Conservation (phyloP, 2,888 invertebrate genomes). For the Isotomurus palustris region DNA sequence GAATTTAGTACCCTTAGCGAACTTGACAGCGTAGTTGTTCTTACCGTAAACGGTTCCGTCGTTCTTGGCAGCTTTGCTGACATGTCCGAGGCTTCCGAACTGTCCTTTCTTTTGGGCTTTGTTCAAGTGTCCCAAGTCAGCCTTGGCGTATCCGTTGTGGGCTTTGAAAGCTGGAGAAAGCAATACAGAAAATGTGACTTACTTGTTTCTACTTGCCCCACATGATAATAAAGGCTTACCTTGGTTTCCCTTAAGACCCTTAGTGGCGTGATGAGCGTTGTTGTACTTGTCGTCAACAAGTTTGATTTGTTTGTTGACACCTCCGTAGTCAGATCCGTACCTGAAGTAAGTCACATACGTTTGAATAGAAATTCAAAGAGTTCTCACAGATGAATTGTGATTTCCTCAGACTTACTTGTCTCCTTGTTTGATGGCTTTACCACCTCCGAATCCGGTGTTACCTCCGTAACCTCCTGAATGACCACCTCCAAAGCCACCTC, state of each 20-base stretch:
- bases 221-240: slow-evolving; percentile 4
- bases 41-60: slow-evolving; percentile 39
- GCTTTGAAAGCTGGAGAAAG: slow-evolving; percentile 18
- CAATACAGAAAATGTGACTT: neutral
- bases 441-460: slow-evolving; percentile 8
- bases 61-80: slow-evolving; percentile 38
- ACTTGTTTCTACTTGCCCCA: neutral
- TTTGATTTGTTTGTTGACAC: slow-evolving; percentile 34
- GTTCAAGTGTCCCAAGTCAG: slow-evolving; percentile 34
- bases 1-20: slow-evolving; percentile 37
- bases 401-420: slow-evolving; percentile 26
- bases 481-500: slow-evolving; percentile 21
- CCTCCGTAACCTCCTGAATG: slow-evolving; percentile 15
- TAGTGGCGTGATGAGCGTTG: slow-evolving; percentile 19
- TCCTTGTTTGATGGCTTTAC: slow-evolving; percentile 13
- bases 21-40: slow-evolving; percentile 35
- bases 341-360: neutral
- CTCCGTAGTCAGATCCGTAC: slow-evolving; percentile 33
- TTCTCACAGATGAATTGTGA: slow-evolving; percentile 1
- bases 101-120: slow-evolving; percentile 42
- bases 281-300: slow-evolving; percentile 25
- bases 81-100: slow-evolving; percentile 32
- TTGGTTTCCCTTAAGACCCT: slow-evolving; percentile 38
- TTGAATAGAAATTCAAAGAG: neutral
- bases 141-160: slow-evolving; percentile 27